These are phyloP conservation scores for Acleris sparsana DNA, from an alignment of 2,888 invertebrate genomes.

Conservation along the genomic window DNA sequence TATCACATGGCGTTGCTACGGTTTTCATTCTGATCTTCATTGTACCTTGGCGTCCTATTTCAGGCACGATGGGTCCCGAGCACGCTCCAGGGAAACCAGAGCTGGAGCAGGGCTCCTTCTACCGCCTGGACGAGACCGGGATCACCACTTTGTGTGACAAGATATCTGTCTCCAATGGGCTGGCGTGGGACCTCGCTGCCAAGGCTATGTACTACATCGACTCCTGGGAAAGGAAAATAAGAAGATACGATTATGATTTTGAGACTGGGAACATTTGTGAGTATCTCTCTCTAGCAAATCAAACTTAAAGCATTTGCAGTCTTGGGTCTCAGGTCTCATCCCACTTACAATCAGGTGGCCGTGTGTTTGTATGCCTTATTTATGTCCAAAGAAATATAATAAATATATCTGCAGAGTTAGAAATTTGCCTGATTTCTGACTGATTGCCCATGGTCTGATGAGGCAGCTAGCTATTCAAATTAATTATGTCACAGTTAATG, in stretches of 20 bases:
- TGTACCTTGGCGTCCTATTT: too few relatives aligned
- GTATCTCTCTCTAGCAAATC: constrained; percentile 41
- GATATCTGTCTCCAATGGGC: constrained; percentile 88
- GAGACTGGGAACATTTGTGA: constrained; percentile 86
- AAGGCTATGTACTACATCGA: constrained; percentile 90
- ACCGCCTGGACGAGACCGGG: constrained; percentile 61
- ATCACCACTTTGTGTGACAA: constrained; percentile 48
- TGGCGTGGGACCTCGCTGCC: constrained; percentile 88
- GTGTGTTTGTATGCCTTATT: too few relatives aligned
- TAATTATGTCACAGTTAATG: too few relatives aligned
- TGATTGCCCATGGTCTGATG: too few relatives aligned
- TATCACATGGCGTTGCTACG: too few relatives aligned
- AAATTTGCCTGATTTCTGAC: too few relatives aligned
- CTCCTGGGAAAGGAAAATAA: constrained; percentile 85
- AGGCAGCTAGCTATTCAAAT: too few relatives aligned
- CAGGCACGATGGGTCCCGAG: constrained; percentile 84
- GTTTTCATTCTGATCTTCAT: too few relatives aligned
- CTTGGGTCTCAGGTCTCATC: too few relatives aligned
- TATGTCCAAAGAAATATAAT: too few relatives aligned
- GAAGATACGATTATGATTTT: constrained; percentile 88
- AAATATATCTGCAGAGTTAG: too few relatives aligned
- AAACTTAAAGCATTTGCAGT: not conserved
- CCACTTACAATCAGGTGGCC: too few relatives aligned
- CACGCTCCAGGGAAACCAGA: constrained; percentile 64
- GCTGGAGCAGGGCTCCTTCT: constrained; percentile 72